A percentile compares a stretch with the other conserved stretches of the same genome.
phyloP scores from a whole-genome alignment of 2,113 vertebrate species.

The Callithrix jacchus region DNA sequence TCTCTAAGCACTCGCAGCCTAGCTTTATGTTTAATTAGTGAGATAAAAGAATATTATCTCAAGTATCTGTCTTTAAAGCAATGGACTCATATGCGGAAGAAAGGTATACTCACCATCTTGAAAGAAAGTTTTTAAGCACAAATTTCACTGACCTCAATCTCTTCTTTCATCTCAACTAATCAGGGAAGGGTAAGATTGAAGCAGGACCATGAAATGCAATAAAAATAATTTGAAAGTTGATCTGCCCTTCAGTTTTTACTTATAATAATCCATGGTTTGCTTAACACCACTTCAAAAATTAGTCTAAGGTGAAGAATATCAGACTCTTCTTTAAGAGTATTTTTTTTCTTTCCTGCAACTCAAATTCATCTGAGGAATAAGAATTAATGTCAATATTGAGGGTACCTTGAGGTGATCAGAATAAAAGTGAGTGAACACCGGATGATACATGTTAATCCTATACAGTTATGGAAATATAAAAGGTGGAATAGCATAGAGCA shows the following conservation, averaged over 20 bases:
- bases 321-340: not conserved
- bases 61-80: constrained; percentile 44
- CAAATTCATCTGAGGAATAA: not conserved
- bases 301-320: not conserved
- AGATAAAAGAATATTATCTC: constrained; percentile 36
- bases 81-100: not conserved
- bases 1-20: constrained; percentile 8
- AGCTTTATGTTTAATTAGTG: constrained; percentile 62
- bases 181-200: not conserved
- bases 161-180: constrained; percentile 35
- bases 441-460: not conserved
- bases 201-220: not conserved
- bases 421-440: not conserved
- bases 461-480: not conserved
- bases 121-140: not conserved
- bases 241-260: constrained; percentile 3
- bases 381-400: not conserved
- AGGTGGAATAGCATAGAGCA: not conserved
- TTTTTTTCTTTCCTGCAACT: not conserved
- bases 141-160: constrained; percentile 14
- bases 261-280: not conserved
- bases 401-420: not conserved
- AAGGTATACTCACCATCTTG: not conserved
- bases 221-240: constrained; percentile 22
- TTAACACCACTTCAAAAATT: constrained; percentile 45